Base-by-base conservation (phyloP, 2,113 vertebrate genomes). In the Eonycteris spelaea region DNA sequence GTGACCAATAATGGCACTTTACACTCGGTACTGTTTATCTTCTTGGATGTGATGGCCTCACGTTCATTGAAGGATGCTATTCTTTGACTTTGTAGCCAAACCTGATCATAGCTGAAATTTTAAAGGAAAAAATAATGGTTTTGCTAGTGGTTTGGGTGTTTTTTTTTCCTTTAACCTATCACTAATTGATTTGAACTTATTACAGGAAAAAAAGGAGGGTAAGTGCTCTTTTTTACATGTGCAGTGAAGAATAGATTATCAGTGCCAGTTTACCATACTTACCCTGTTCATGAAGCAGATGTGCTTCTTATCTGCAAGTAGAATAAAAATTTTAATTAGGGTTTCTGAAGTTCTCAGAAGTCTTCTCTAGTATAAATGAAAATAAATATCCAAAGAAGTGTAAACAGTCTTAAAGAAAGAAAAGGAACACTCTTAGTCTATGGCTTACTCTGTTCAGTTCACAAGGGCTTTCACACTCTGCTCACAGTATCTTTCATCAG, bases 1-100 rank as follows among this genome's bases (percentile, higher is more conserved):
- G 99, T 99, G 95, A 99, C 99, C 97, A 99, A 99, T 98, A 99
- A 99, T 0, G 99, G 99, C 98, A 98, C 99, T 85, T 98, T 99
- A 14, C 99, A 99, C 96, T 97, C 99, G 99, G 99, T 99, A 99
- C 0, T 21, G 24, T 2, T 43, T 51, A 53, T 38, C 0, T 1
- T 22, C 4, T 35, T 9, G 12, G 16, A 24, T 10, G 10, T 61
- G 1, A 16, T 80, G 3, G 0, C 7, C 28, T 67, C 57, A 33
- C 1, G 2, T 0, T 45, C 13, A 74, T 2, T 86, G 33, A 78
- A 59, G 40, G 18, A 33, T 83, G 33, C 22, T 71, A 0, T 86
- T 70, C 61, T 95, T 45, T 91, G 55, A 70, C 68, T 91, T 4
- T 82, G 6, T 63, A 33, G 22, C 33, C 79, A 95, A 85, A 35